Evolutionary conservation across 2,888 invertebrate genomes (phyloP), one percentile per base, ranked within the genome.

Genomic region (Epistrophe eligans): DNA sequence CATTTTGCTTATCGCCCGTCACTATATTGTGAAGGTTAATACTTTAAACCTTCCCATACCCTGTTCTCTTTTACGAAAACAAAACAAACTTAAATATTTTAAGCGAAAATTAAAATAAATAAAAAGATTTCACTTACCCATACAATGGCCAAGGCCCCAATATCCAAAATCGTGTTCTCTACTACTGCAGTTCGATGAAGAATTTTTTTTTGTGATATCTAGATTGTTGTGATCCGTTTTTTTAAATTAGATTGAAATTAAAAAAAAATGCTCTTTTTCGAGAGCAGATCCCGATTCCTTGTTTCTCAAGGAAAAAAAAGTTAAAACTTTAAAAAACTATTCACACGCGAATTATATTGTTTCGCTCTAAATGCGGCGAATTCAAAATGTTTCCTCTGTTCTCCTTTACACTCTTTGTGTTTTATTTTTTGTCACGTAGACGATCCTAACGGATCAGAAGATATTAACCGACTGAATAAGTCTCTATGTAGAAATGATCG

Each of bases 1-100:
- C 60, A 81, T 81, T 81, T 57, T 43, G 62, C 19, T 45, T 74
- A 24, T 70, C 40, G 50, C 24, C 19, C 38, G 8, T 40, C 24
- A 52, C 38, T 17, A 28, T 40, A 52, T 55, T 72, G 43, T 17
- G 45, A 77, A 82, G 58, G 58, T 50, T 43, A 62, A 40, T 52
- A 77, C 24, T 35, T 24, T 52, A 95, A 95, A 96, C 95, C 96
- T 96, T 96, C 93, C 43, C 19, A 8, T 35, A 15, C 55, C 55
- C 55, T 55, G 13, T 3, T 4, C 8, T 55, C 28, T 28, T 55
- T 15, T 8, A 55, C 2, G 28, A 6, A 40, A 40, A 43, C n/a
- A 17, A 55, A 2, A 70, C 1, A 70, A 24, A 52, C 13, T 43
- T 45, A 58, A 38, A 15, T 19, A 50, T 52, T 52, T 52, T 13